These are phyloP conservation scores for Danaus plexippus DNA, from an alignment of 1,140 invertebrate species.

Conservation along the genomic window DNA sequence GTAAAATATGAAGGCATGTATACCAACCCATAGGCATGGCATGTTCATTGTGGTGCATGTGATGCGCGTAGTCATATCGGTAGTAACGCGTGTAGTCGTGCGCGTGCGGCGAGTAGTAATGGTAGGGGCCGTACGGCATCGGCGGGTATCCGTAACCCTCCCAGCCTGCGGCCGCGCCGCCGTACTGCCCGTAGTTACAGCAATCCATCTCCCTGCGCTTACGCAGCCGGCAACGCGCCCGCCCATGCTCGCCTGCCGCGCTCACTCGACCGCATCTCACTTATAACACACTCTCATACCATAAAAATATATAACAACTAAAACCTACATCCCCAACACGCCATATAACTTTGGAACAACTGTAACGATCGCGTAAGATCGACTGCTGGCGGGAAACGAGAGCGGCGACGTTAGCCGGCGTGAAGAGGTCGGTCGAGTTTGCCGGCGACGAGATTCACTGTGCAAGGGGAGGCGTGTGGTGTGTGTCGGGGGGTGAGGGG, in stretches of 20 bases:
- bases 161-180: conserved; percentile 31
- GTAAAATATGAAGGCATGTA: conserved; percentile 1
- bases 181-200: conserved; percentile 62
- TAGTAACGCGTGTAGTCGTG: conserved; percentile 46
- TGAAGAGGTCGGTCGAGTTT: conserved; percentile 69
- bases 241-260: conserved; percentile 41
- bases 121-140: conserved; percentile 29
- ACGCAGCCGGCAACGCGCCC: conserved; percentile 47
- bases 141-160: too few species aligned
- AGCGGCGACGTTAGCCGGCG: conserved; percentile 65
- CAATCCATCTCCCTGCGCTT: conserved; percentile 54
- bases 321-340: conserved; percentile 4
- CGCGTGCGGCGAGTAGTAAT: conserved; percentile 41
- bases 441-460: conserved; percentile 56
- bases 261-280: conserved; percentile 44
- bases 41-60: conserved; percentile 55
- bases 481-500: conserved; percentile 29
- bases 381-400: conserved; percentile 55
- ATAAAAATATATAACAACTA: conserved; percentile 6
- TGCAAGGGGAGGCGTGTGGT: conserved; percentile 25
- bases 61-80: conserved; percentile 39
- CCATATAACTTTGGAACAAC: too few species aligned
- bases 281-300: conserved; percentile 23
- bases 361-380: conserved; percentile 32
- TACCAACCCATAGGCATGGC: conserved; percentile 61